Percentiles rank a stretch among this genome's conserved stretches.
Evolutionary conservation across 2,888 invertebrate genomes (phyloP).

Genomic region (Cheilosia variabilis): DNA sequence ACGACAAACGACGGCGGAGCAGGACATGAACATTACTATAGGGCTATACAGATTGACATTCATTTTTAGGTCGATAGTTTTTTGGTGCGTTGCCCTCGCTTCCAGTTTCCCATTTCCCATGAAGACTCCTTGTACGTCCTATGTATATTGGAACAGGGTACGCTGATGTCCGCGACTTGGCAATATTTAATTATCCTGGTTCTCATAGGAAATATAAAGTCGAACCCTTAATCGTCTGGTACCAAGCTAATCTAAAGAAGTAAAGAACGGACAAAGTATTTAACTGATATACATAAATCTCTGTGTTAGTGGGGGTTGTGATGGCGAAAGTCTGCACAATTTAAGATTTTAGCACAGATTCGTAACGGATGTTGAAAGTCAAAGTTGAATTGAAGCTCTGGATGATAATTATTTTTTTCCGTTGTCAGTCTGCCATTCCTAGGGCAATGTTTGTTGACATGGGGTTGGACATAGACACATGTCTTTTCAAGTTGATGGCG

Average conservation of each 20-base stretch:
- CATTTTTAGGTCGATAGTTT: conserved; percentile 37
- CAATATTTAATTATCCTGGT: conserved; percentile 64
- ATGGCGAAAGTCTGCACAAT: conserved; percentile 36
- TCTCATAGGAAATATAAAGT: conserved; percentile 64
- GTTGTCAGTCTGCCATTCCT: too few species aligned
- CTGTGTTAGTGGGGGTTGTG: conserved; percentile 3
- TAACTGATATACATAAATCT: neutral
- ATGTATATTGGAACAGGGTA: conserved; percentile 36
- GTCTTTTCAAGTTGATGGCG: too few species aligned
- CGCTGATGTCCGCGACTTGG: neutral
- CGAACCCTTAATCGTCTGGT: conserved; percentile 38
- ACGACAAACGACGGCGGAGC: conserved; percentile 72
- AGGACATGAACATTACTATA: conserved; percentile 51
- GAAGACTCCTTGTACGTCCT: neutral
- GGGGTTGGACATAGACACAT: too few species aligned
- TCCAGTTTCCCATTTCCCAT: conserved; percentile 55
- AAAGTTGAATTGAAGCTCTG: too few species aligned
- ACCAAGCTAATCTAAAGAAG: conserved; percentile 39
- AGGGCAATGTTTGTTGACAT: too few species aligned
- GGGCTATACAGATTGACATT: conserved; percentile 26
- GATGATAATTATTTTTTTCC: too few species aligned
- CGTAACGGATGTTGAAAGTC: conserved; percentile 52
- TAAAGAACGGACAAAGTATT: neutral
- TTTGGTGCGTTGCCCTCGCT: conserved; percentile 43
- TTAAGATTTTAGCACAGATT: conserved; percentile 60